phyloP scores from a whole-genome alignment of 2,888 invertebrate species.

The Caradrina kadenii region DNA sequence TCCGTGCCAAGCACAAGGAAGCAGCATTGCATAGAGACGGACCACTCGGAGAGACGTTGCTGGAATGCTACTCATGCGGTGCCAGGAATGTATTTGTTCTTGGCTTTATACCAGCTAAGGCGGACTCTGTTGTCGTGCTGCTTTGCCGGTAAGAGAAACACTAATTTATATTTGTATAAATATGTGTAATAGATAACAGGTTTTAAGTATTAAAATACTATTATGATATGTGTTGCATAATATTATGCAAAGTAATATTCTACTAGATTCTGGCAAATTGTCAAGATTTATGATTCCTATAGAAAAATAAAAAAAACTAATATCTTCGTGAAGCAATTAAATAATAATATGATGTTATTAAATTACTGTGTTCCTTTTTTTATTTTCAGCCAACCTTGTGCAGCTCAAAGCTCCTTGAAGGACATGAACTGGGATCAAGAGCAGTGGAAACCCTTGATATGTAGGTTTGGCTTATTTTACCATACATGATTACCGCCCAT shows the following conservation, averaged over 20 bases:
- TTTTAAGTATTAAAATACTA: not conserved
- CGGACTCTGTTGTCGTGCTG: conserved; percentile 99
- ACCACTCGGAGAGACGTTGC: conserved; percentile 98
- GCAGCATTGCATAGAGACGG: conserved; percentile 99
- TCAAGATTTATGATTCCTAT: conserved; percentile 1
- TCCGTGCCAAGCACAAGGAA: conserved; percentile 99
- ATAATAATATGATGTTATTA: not conserved
- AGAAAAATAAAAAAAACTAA: not conserved
- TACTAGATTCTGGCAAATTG: conserved; percentile 10
- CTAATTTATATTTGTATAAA: conserved; percentile 10
- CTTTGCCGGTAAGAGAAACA: conserved; percentile 93
- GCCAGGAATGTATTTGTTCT: conserved; percentile 99
- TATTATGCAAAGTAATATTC: conserved; percentile 12
- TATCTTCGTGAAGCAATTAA: not conserved
- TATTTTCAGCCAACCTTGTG: conserved; percentile 96
- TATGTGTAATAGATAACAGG: not conserved
- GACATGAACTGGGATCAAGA: conserved; percentile 99
- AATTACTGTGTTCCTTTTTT: not conserved
- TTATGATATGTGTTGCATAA: conserved; percentile 33
- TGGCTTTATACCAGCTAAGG: conserved; percentile 99
- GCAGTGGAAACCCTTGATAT: conserved; percentile 99
- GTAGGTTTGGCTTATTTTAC: conserved; percentile 71
- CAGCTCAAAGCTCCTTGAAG: conserved; percentile 98
- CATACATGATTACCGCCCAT: not conserved
- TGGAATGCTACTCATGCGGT: conserved; percentile 99